Conservation (phyloP, 2,888 invertebrate species). For the Microplitis manilae region DNA sequence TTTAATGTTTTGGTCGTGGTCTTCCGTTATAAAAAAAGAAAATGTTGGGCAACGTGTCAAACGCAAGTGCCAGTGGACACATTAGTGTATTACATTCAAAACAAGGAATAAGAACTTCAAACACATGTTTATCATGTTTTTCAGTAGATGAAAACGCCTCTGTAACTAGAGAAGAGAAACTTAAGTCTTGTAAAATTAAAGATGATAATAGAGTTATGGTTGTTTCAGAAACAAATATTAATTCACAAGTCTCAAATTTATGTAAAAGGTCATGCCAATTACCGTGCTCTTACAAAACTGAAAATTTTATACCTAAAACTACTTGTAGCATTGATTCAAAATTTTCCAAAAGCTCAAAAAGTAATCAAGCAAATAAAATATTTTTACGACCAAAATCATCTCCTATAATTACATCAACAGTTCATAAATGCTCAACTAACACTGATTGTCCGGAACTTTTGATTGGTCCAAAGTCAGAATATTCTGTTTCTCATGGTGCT, state of each 20-base stretch:
- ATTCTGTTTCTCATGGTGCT: constrained; percentile 41
- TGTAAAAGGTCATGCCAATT: constrained; percentile 41
- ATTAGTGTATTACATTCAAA: constrained; percentile 42
- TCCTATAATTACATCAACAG: constrained; percentile 45
- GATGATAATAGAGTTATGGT: constrained; percentile 48
- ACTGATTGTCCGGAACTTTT: constrained; percentile 54
- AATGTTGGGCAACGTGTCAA: constrained; percentile 66
- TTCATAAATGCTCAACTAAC: constrained; percentile 61
- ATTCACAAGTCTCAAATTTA: constrained; percentile 42
- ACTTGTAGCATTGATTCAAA: constrained; percentile 44
- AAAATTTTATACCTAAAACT: constrained; percentile 45
- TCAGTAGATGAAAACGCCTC: constrained; percentile 56
- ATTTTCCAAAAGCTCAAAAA: constrained; percentile 50
- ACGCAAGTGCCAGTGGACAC: constrained; percentile 62
- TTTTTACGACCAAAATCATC: constrained; percentile 41
- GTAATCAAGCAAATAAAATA: constrained; percentile 42
- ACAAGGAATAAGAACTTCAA: constrained; percentile 39
- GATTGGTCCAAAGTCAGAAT: constrained; percentile 21
- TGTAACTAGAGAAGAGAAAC: constrained; percentile 55
- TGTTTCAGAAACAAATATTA: constrained; percentile 56
- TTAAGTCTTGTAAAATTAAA: constrained; percentile 60
- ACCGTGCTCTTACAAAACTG: constrained; percentile 51
- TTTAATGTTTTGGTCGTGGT: background rate
- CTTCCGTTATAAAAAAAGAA: constrained; percentile 38
- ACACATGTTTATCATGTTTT: constrained; percentile 63